Percentiles rank a stretch among this genome's conserved stretches.
These are phyloP conservation scores for Halictus quadricinctus DNA, from an alignment of 2,888 invertebrate species.

Conservation along the genomic window DNA sequence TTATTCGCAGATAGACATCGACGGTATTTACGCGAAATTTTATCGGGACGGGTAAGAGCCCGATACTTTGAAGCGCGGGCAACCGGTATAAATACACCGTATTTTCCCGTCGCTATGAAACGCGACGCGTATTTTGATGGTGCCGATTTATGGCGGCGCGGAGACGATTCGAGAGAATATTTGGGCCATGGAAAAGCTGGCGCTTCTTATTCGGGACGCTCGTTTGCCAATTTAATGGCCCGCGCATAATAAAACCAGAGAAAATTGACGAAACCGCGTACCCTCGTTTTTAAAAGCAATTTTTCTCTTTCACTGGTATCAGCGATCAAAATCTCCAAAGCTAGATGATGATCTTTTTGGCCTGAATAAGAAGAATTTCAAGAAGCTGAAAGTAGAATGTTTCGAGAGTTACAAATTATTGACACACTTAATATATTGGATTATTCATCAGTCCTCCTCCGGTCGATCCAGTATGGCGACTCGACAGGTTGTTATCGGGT, in stretches of 20 bases:
- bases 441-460: not conserved
- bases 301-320: too few relatives aligned
- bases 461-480: not conserved
- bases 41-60: slow-evolving; percentile 7
- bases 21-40: slow-evolving; percentile 36
- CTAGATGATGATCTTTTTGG: too few relatives aligned
- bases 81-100: slow-evolving; percentile 19
- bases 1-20: slow-evolving; percentile 42
- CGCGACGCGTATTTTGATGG: slow-evolving; percentile 8
- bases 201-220: not conserved
- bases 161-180: not conserved
- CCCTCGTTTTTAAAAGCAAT: too few relatives aligned
- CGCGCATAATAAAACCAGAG: not conserved
- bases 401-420: not conserved
- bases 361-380: not conserved
- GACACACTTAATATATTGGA: not conserved
- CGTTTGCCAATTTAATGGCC: not conserved
- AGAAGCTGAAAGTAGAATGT: not conserved
- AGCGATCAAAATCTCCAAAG: too few relatives aligned
- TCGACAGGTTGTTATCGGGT: not conserved
- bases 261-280: not conserved
- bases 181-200: not conserved
- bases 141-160: not conserved
- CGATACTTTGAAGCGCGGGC: slow-evolving; percentile 19
- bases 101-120: slow-evolving; percentile 10